Evolutionary conservation across 2,113 vertebrate genomes (phyloP), one percentile per base, ranked within the genome.

Genomic region (Apaloderma vittatum): DNA sequence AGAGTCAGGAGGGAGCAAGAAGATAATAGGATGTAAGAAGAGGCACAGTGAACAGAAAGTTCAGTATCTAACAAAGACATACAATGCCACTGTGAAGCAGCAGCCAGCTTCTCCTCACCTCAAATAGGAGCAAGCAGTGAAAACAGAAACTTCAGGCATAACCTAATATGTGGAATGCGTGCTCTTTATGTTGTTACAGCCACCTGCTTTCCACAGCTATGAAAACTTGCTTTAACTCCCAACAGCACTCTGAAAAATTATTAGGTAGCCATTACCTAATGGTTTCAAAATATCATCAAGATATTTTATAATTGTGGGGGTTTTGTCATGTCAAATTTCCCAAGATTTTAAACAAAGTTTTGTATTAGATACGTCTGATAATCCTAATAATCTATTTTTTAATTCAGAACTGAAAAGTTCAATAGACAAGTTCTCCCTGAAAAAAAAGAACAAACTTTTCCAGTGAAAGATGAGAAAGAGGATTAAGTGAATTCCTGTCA

Each of bases 1-100:
- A 51, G 72, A 89, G n/a, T 52, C 80, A 57, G 70, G 76, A 91
- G 75, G 68, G 73, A 93, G 68, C 61, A 63, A 92, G 91, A 15
- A 77, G 85, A 93, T 16, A 37, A 81, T 74, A 88, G 54, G 90
- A 75, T 78, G 82, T 66, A 81, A 90, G 85, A 93, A 65, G 86
- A 93, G 85, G 79, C 3, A 30, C 91, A 78, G 80, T 23, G 74
- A 85, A 65, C 52, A 82, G 4, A 52, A 74, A 88, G 88, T 54
- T 83, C n/a, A 29, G 63, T 52, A 26, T n/a, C 91, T 93, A 96
- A 90, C 6, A 0, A 87, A 94, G 61, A 36, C 20, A 55, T 34
- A 62, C 17, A 80, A 70, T 19, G 46, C 46, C 66, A 48, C 83
- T 30, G 32, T 2, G 6, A 65, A 76, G 62, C 36, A 63, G 24